Evolutionary conservation across 2,113 vertebrate genomes (phyloP).

Genomic region (Eleginops maclovinus): DNA sequence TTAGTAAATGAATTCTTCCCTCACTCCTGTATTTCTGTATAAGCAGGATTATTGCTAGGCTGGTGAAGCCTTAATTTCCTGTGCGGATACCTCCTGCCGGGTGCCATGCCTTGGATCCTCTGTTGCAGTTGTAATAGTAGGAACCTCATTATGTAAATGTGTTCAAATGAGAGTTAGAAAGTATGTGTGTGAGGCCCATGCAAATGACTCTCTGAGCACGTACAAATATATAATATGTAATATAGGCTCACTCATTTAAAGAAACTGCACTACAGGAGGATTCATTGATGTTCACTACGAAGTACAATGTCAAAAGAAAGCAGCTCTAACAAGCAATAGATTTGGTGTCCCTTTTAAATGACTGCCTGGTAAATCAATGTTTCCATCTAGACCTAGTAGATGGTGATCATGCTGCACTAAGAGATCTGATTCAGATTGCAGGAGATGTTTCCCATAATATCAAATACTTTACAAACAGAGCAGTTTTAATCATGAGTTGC

Average conservation of each 20-base stretch:
- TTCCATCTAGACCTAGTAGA: background rate
- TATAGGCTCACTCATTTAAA: background rate
- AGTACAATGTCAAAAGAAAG: background rate
- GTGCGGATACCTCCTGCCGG: slow-evolving; percentile 42
- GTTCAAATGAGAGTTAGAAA: background rate
- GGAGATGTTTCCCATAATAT: slow-evolving; percentile 29
- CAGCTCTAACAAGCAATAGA: background rate
- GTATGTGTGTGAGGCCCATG: background rate
- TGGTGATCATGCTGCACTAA: background rate
- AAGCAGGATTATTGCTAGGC: slow-evolving; percentile 51
- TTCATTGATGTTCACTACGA: background rate
- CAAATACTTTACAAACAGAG: background rate
- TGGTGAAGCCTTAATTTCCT: slow-evolving; percentile 61
- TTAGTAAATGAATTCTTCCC: background rate
- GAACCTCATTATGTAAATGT: slow-evolving; percentile 31
- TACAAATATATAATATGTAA: slow-evolving; percentile 7
- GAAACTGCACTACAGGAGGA: background rate
- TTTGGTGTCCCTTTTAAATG: background rate
- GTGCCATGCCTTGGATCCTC: slow-evolving; percentile 27
- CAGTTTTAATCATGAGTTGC: slow-evolving; percentile 2
- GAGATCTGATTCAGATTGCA: background rate
- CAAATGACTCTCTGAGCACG: background rate
- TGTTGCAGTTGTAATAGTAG: slow-evolving; percentile 3
- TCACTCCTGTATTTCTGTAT: slow-evolving; percentile 5
- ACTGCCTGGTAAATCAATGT: background rate